Percentiles rank a stretch among this genome's conserved stretches.
These are phyloP conservation scores for Frankliniella intonsa DNA, from an alignment of 2,888 invertebrate species.

Conservation along the genomic window DNA sequence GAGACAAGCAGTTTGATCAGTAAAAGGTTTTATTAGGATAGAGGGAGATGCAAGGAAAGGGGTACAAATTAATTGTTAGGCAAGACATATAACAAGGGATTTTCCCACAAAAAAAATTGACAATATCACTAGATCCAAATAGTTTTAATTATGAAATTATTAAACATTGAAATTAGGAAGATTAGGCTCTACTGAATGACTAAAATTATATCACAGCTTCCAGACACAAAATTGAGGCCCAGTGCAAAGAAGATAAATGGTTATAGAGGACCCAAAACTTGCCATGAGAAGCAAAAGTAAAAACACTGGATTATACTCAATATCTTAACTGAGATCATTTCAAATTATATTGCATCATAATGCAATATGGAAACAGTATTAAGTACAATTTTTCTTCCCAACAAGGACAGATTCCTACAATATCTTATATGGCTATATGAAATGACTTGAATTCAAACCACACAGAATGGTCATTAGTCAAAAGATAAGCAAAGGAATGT, in stretches of 20 bases:
- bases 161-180: background rate
- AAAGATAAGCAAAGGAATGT: no score
- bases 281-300: background rate
- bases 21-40: background rate
- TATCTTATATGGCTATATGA: background rate
- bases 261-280: background rate
- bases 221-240: background rate
- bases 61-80: background rate
- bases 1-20: no score
- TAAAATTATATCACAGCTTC: slow-evolving; percentile 21
- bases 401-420: background rate
- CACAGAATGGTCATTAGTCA: no score
- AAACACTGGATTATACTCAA: background rate
- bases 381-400: background rate
- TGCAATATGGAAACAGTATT: background rate
- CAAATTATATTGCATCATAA: background rate
- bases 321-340: slow-evolving; percentile 11
- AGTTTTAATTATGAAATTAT: background rate
- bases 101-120: background rate
- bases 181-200: slow-evolving; percentile 12
- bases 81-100: background rate
- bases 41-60: background rate
- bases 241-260: background rate
- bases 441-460: no score
- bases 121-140: background rate